These are phyloP conservation scores for Temnothorax nylanderi DNA, from an alignment of 1,140 invertebrate species.

Conservation along the genomic window DNA sequence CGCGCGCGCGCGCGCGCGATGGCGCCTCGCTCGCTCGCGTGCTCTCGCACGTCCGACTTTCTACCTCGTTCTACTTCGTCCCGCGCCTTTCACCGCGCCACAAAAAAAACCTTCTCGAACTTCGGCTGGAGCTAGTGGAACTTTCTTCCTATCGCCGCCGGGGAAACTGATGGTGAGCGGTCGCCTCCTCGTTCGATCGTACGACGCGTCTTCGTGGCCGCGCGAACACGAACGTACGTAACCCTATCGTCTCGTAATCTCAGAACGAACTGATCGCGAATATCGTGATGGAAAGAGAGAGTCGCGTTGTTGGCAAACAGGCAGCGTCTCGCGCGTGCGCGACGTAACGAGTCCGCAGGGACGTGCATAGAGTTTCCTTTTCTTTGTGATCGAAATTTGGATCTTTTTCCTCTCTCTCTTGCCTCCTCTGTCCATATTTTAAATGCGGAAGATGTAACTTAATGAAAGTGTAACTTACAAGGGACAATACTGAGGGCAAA, in stretches of 20 bases:
- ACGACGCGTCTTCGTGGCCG: neutral
- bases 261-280: slow-evolving; percentile 61
- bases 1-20: too few species aligned
- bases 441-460: too few species aligned
- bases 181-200: slow-evolving; percentile 30
- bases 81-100: neutral
- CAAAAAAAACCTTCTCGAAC: neutral
- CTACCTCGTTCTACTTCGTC: neutral
- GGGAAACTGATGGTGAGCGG: neutral
- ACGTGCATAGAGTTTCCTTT: neutral
- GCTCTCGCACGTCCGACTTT: neutral
- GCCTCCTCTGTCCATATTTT: too few species aligned
- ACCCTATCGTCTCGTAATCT: neutral
- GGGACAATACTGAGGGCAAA: too few species aligned
- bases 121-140: neutral
- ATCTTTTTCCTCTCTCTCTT: neutral
- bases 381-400: neutral
- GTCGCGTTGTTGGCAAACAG: neutral
- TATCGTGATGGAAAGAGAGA: neutral
- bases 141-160: neutral
- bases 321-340: neutral
- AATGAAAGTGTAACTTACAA: too few species aligned
- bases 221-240: neutral
- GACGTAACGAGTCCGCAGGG: neutral
- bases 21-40: slow-evolving; percentile 10